Evolutionary conservation across 2,797 vertebrate genomes (phyloP), one percentile per base, ranked within the genome.

Genomic region (Falco naumanni): DNA sequence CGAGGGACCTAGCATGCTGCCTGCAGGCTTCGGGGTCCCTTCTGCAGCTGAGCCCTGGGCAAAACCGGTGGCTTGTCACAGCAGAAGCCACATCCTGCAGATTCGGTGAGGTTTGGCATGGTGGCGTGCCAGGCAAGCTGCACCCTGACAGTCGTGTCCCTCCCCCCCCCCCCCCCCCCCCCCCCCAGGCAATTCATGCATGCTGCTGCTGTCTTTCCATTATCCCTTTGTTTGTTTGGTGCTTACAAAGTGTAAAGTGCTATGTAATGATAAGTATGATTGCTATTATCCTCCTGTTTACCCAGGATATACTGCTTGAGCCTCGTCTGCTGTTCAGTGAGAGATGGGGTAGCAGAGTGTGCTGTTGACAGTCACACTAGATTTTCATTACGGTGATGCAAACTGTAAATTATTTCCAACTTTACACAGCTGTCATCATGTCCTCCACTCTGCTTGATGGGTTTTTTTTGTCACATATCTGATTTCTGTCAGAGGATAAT

Each of bases 401-500:
- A 96, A 97, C 95, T 84, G 87, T 97, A 96, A 96, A 97, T 97
- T 97, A 97, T 97, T 95, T 94, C 84, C 93, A 97, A 75, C 87
- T 94, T 86, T 93, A 95, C 86, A 47, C 90, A 95, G 97, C 95
- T 96, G 96, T 96, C 97, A 97, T 87, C 92, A 56, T 82, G 91
- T 97, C 95, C 94, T 96, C 92, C 85, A 39, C 90, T 95, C 68
- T 0, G 22, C 95, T 95, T 94, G 94, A 96, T 97, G 87, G 87
- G 2, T 0, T 41, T 95, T 95, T 95, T 96, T 94, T 93, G 94
- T 97, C 96, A 97, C 93, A 86, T 96, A 96, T 97, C 96, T 97
- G 96, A 97, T 97, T 97, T 96, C 97, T 97, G 96, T 97, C 94
- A 96, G 90, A 93, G 87, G 93, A 88, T 95, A 95, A 95, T 93